Evolutionary conservation across 2,113 vertebrate species (phyloP).

Genomic region (Grammomys surdaster): DNA sequence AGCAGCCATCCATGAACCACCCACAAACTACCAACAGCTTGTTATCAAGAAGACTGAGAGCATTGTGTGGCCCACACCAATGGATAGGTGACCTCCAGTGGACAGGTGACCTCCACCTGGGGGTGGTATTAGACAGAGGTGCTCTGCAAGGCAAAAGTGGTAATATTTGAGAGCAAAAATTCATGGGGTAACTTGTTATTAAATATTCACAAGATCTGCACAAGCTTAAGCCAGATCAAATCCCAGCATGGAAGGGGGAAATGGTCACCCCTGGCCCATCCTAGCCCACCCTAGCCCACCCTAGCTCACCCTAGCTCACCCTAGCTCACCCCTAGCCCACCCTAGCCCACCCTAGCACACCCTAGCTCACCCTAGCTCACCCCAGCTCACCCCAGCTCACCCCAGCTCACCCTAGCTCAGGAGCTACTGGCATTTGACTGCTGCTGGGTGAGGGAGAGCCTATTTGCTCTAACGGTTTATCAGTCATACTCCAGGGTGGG

Average conservation of each 20-base stretch:
- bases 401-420: neutral
- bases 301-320: too few relatives aligned
- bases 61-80: fast-evolving
- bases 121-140: too few relatives aligned
- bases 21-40: neutral
- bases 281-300: too few relatives aligned
- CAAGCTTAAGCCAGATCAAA: neutral
- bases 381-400: too few relatives aligned
- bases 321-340: too few relatives aligned
- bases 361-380: too few relatives aligned
- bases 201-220: neutral
- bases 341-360: too few relatives aligned
- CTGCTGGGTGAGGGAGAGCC: neutral
- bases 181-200: neutral
- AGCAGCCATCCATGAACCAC: neutral
- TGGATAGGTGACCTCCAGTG: too few relatives aligned
- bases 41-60: neutral
- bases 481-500: neutral
- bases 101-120: neutral
- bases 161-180: neutral
- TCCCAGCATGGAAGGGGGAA: neutral
- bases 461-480: neutral
- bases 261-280: too few relatives aligned
- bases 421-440: neutral
- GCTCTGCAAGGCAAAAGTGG: neutral